Base-by-base conservation (phyloP, 1,140 invertebrate species). In the Reticulitermes speratus region DNA sequence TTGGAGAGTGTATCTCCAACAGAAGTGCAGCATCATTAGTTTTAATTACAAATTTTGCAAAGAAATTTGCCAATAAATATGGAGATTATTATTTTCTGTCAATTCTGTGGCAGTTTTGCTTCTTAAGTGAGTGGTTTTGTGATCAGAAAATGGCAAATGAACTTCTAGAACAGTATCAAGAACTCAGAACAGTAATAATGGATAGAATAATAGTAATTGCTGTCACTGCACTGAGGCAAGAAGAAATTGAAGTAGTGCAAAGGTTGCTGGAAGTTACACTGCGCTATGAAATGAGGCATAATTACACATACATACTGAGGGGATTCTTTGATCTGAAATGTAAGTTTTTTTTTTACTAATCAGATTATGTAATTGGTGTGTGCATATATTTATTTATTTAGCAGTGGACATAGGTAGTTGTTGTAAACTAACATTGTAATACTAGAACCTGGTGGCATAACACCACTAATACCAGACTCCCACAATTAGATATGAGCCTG, bases 41-140 rank as follows among this genome's bases (percentile, higher is more conserved):
- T 52, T 75, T 82, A 23, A 25, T 86, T n/a, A 69, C 85, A 11
- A 86, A 48, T 30, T 86, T 86, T 52, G 59, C 85, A n/a, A 44
- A 82, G 52, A 82, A 30, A 23, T 32, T 86, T 44, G 85, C 85
- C 19, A 44, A 45, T 6, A 25, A 86, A 16, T 82, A 48, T 82
- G 30, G 52, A 38, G 85, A 86, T 75, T 86, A 82, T 82, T 48
- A 86, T 69, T 44, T 86, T 38, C 52, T 86, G 85, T 44, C 82
- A 55, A 45, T 32, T n/a, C 81, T 86, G 25, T 86, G 85, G 85
- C 44, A 86, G 69, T n/a, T 23, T 82, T 86, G 85, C 81, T 86
- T 86, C 69, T 82, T 86, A 12, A 86, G 85, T 69, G 82, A 86
- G 25, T 86, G 85, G 85, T 82, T 82, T 32, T 75, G 59, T 16